Conservation (phyloP, 1,140 invertebrate genomes). For the Drosophila ogumai region DNA sequence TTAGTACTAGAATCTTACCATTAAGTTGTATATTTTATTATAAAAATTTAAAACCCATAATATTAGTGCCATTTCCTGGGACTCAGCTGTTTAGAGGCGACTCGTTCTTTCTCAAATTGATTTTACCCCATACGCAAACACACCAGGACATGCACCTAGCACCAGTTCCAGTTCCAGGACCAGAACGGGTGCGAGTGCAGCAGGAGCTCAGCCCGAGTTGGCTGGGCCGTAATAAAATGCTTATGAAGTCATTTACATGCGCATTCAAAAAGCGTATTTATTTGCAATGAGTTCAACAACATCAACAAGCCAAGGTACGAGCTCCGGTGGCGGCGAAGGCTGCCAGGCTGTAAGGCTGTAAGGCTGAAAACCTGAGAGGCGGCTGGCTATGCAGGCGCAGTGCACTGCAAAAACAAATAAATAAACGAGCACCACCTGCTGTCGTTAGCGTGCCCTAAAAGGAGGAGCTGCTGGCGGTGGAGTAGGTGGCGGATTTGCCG, state of each 20-base stretch:
- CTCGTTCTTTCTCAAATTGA: conserved; percentile 44
- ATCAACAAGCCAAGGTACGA: conserved; percentile 66
- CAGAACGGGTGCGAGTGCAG: conserved; percentile 1
- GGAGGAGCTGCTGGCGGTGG: conserved; percentile 13
- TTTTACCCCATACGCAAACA: conserved; percentile 46
- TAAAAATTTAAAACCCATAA: neutral
- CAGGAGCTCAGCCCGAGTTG: conserved; percentile 35
- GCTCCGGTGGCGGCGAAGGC: conserved; percentile 11
- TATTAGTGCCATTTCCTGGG: neutral
- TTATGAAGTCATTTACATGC: conserved; percentile 83
- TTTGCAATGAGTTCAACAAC: conserved; percentile 83
- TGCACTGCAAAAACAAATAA: conserved; percentile 70
- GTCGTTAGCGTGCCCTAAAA: conserved; percentile 70
- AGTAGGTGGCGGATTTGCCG: conserved; percentile 11
- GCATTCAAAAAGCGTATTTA: conserved; percentile 83
- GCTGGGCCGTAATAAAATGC: conserved; percentile 76
- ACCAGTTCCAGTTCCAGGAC: conserved; percentile 4
- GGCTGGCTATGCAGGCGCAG: conserved; percentile 44
- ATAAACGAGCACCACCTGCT: conserved; percentile 81
- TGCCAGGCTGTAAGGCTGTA: conserved; percentile 3
- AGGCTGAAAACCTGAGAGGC: conserved; percentile 27
- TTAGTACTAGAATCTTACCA: neutral
- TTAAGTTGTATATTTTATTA: too few species aligned
- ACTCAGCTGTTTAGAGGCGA: neutral
- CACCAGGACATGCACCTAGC: conserved; percentile 15